Evolutionary conservation across 2,797 vertebrate genomes (phyloP).

Genomic region (Helostoma temminkii): DNA sequence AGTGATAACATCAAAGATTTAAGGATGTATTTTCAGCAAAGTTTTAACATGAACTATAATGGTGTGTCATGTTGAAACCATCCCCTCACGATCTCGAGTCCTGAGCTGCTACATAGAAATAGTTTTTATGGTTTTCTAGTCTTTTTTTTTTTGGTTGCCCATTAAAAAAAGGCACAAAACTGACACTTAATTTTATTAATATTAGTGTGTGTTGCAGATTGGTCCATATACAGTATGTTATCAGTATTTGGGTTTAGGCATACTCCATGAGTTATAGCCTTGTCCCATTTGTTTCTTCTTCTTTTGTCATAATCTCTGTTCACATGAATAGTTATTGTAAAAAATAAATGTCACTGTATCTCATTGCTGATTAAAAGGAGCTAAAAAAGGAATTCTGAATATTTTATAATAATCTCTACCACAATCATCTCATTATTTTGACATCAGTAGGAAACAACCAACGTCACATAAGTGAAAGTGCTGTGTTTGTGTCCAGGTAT

Average conservation of each 20-base stretch:
- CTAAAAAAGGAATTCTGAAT: slow-evolving; percentile 17
- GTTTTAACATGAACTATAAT: slow-evolving; percentile 75
- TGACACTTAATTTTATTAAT: background rate
- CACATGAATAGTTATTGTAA: slow-evolving; percentile 15
- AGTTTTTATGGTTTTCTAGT: slow-evolving; percentile 14
- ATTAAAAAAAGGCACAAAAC: background rate
- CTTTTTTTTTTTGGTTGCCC: background rate
- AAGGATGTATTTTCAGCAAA: slow-evolving; percentile 69
- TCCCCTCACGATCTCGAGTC: slow-evolving; percentile 22
- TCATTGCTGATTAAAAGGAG: slow-evolving; percentile 17
- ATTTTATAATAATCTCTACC: slow-evolving; percentile 9
- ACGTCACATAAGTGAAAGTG: slow-evolving; percentile 7
- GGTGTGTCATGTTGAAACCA: slow-evolving; percentile 64
- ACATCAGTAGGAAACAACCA: slow-evolving; percentile 17
- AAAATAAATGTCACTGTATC: background rate
- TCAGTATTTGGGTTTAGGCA: slow-evolving; percentile 12
- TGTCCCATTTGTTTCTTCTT: slow-evolving; percentile 15
- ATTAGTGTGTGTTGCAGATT: background rate
- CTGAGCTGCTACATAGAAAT: background rate
- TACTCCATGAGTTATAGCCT: slow-evolving; percentile 4
- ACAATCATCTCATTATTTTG: background rate
- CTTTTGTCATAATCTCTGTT: slow-evolving; percentile 15
- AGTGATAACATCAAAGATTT: slow-evolving; percentile 62
- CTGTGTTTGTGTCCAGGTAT: slow-evolving; percentile 18
- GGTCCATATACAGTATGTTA: background rate